Percentiles rank a stretch among this genome's conserved stretches.
phyloP scores from a whole-genome alignment of 2,113 vertebrate genomes.

The Xiphophorus hellerii region DNA sequence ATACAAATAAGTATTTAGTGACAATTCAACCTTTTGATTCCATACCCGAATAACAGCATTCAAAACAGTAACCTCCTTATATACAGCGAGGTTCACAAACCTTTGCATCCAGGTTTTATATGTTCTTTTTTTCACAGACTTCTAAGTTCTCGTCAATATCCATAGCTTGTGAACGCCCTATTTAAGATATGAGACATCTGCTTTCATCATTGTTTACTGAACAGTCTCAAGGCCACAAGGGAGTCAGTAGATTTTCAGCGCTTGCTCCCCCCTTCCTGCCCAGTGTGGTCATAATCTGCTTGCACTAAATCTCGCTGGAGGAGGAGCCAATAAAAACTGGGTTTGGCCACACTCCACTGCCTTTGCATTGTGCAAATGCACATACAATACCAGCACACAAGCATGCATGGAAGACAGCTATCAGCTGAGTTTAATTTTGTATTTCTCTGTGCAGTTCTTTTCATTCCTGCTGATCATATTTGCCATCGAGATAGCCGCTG shows the following conservation, averaged over 20 bases:
- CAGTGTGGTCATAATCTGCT: constrained; percentile 57
- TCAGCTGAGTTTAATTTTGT: constrained; percentile 25
- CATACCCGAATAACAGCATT: not conserved
- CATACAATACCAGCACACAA: constrained; percentile 3
- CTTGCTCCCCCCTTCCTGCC: constrained; percentile 15
- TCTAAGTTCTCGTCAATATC: constrained; percentile 4
- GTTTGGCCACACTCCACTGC: constrained; percentile 49
- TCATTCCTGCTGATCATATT: constrained; percentile 94
- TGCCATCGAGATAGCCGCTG: constrained; percentile 92
- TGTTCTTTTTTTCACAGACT: not conserved
- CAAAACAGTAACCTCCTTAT: not conserved
- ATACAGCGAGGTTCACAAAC: not conserved
- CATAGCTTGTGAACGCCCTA: constrained; percentile 12
- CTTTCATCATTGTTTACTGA: constrained; percentile 41
- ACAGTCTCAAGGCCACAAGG: constrained; percentile 41
- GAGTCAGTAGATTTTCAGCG: constrained; percentile 29
- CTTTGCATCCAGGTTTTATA: not conserved
- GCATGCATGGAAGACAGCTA: not conserved
- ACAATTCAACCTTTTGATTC: no score
- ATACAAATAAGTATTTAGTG: no score
- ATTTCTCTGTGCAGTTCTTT: constrained; percentile 86
- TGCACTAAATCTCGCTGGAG: constrained; percentile 59
- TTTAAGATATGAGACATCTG: constrained; percentile 22
- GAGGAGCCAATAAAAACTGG: constrained; percentile 48
- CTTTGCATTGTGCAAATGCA: constrained; percentile 39